Percentiles rank a stretch among this genome's conserved stretches.
phyloP scores from a whole-genome alignment of 2,797 vertebrate species.

The Eleutherodactylus coqui region DNA sequence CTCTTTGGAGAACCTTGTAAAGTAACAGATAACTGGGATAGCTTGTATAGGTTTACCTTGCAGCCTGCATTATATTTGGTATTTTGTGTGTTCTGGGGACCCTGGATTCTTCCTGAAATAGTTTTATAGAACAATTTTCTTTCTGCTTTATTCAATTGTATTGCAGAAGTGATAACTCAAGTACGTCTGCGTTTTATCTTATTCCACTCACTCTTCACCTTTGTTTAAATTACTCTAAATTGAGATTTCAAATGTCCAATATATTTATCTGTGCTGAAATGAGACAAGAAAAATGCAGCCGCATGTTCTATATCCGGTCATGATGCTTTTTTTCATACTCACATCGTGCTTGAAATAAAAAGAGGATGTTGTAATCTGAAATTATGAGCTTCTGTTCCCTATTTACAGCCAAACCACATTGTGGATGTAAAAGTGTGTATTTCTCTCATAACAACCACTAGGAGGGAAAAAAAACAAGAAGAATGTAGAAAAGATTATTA shows the following conservation, averaged over 20 bases:
- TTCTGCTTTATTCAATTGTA: background rate
- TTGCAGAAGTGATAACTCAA: background rate
- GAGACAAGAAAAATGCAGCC: conserved; percentile 33
- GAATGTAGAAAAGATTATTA: background rate
- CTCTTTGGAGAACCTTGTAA: background rate
- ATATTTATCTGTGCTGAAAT: conserved; percentile 34
- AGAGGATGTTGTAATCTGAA: conserved; percentile 22
- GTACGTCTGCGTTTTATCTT: background rate
- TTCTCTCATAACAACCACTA: background rate
- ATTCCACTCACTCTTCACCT: background rate
- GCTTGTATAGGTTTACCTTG: background rate
- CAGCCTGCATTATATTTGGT: background rate
- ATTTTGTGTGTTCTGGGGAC: background rate
- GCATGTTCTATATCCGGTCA: background rate
- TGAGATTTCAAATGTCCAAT: conserved; percentile 29
- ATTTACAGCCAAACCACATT: background rate
- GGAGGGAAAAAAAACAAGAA: background rate
- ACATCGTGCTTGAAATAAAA: conserved; percentile 4
- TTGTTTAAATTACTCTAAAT: conserved; percentile 21
- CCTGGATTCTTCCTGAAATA: background rate
- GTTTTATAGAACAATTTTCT: background rate
- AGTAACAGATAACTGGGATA: background rate
- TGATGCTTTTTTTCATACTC: background rate
- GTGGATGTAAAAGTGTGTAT: background rate
- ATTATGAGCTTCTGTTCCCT: conserved; percentile 21